Base-by-base conservation (phyloP, 2,113 vertebrate genomes). In the Grallaria varia region DNA sequence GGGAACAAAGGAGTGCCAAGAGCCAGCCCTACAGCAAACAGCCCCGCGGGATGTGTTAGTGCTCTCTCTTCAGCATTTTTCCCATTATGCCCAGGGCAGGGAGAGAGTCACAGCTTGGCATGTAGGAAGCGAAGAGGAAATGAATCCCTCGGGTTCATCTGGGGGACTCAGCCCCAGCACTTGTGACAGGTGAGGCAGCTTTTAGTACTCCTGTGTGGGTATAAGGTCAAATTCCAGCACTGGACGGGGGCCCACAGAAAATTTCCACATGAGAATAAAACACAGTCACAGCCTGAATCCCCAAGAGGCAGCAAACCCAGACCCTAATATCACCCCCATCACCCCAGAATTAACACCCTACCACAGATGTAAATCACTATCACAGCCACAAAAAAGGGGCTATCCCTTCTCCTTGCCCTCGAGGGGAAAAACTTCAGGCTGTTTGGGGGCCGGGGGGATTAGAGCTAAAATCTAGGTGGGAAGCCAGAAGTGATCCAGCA, bases 401-500 rank as follows among this genome's bases (percentile, higher is more conserved):
- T 84, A 13, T 19, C 7, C 16, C 31, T 28, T 8, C 45, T 81
- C 18, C 16, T 88, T 74, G n/a, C 7, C 15, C 23, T 22, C 2
- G 30, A 0, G 1, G 0, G 0, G 23, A 62, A 87, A 85, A 89
- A 19, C 5, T 3, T 17, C 7, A 4, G 27, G 27, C 13, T 22
- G 28, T 80, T 8, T 73, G 6, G 3, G 10, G 19, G 23, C 8
- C 8, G 33, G 14, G 9, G 14, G 7, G 47, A 55, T 39, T 30
- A 28, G n/a, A 81, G 22, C 10, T 64, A 67, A 85, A 95, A 84
- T 80, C 68, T 10, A n/a, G 22, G 9, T 27, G 16, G 20, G n/a
- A 73, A 88, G 13, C 9, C 21, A 60, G 44, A 93, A 88, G 7
- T 0, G 1, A 96, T 5, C 30, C 40, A 8, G 12, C 14, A 21